Evolutionary conservation across 2,113 vertebrate genomes (phyloP).

Genomic region (Pluvianellus socialis): DNA sequence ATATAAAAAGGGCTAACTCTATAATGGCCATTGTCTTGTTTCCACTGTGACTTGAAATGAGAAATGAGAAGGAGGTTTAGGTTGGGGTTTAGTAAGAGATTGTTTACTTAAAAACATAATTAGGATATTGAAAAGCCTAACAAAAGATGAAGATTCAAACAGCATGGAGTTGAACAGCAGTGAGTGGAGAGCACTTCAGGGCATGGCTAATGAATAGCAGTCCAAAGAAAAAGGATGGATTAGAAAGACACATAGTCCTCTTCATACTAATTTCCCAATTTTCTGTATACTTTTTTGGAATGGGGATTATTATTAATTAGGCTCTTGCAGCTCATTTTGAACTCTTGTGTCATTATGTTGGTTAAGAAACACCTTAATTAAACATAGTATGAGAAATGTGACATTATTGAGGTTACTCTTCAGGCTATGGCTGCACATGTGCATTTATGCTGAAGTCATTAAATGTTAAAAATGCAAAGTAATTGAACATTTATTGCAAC

Average conservation of each 20-base stretch:
- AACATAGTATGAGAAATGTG: background rate
- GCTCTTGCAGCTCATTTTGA: conserved; percentile 10
- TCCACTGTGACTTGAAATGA: conserved; percentile 21
- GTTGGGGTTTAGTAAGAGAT: conserved; percentile 9
- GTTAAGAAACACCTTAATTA: background rate
- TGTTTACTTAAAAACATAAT: conserved; percentile 44
- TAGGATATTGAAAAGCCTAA: conserved; percentile 35
- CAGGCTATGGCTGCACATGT: background rate
- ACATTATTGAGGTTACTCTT: background rate
- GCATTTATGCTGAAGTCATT: background rate
- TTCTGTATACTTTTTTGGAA: background rate
- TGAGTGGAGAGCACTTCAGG: conserved; percentile 7
- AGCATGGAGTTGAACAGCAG: background rate
- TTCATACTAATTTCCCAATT: conserved; percentile 27
- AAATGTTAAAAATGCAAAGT: background rate
- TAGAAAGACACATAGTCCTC: conserved; percentile 3
- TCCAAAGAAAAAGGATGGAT: background rate
- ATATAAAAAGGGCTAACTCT: background rate
- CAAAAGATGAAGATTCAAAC: conserved; percentile 39
- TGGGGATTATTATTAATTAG: conserved; percentile 3
- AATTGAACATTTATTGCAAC: background rate
- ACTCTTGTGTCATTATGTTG: background rate
- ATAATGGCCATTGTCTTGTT: background rate
- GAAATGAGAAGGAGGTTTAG: conserved; percentile 20
- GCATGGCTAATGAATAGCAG: background rate